A percentile compares a stretch with the other conserved stretches of the same genome.
These are phyloP conservation scores for Urophycis tenuis DNA, from an alignment of 2,797 vertebrate species.

Conservation along the genomic window DNA sequence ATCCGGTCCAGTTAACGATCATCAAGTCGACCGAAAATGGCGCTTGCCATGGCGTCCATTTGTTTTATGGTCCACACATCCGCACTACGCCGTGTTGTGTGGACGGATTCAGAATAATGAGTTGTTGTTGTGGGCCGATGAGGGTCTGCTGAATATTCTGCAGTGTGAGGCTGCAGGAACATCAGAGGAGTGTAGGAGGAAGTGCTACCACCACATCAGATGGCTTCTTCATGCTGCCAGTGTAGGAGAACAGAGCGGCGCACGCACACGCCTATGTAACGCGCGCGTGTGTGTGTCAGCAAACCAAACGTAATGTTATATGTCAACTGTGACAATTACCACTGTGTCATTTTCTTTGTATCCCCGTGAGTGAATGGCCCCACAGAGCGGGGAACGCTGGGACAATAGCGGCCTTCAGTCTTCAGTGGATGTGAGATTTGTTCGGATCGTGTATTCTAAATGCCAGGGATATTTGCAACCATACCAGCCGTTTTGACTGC, in stretches of 20 bases:
- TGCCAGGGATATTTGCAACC: background rate
- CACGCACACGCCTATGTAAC: no score
- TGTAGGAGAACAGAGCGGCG: no score
- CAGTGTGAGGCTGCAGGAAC: conserved; percentile 34
- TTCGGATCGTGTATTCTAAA: background rate
- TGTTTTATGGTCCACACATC: background rate
- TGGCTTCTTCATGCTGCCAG: conserved; percentile 34
- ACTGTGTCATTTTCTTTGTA: background rate
- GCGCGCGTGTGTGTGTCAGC: background rate
- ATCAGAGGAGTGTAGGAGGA: conserved; percentile 20
- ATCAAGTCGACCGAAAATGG: background rate
- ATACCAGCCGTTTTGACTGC: background rate
- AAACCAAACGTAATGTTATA: background rate
- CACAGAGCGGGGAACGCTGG: background rate
- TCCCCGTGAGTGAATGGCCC: background rate
- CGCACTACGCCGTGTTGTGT: background rate
- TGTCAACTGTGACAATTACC: background rate
- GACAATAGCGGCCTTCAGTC: background rate
- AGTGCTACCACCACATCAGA: conserved; percentile 24
- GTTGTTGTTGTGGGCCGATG: background rate
- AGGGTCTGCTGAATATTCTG: conserved; percentile 32
- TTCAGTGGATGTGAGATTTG: background rate
- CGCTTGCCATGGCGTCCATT: background rate
- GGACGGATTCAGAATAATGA: background rate
- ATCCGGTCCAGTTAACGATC: background rate